Evolutionary conservation across 2,113 vertebrate species (phyloP).

Genomic region (Miniopterus natalensis): DNA sequence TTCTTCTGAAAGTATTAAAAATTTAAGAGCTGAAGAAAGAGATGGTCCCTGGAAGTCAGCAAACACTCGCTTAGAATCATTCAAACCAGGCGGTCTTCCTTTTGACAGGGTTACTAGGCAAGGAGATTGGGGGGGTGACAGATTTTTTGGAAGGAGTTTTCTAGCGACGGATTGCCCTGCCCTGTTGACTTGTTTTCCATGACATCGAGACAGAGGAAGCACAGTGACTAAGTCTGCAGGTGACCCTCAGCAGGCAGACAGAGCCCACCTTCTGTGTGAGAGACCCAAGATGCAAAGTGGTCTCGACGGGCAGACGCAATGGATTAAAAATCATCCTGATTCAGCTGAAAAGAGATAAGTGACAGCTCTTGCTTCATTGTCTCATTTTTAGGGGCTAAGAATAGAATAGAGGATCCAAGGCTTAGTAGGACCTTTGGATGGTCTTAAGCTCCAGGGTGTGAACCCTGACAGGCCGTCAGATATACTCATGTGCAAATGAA

Average conservation of each 20-base stretch:
- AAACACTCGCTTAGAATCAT: background rate
- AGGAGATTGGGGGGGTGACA: background rate
- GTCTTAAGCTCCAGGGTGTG: fast-evolving
- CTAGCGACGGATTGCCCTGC: background rate
- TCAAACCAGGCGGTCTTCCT: background rate
- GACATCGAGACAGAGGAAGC: background rate
- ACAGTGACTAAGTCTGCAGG: background rate
- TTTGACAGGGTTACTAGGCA: background rate
- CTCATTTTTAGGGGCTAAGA: background rate
- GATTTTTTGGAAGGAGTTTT: background rate
- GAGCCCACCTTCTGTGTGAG: background rate
- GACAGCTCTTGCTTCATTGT: background rate
- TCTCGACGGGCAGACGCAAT: background rate
- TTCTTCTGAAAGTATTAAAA: background rate
- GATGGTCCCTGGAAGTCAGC: background rate
- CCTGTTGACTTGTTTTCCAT: background rate
- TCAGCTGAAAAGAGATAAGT: background rate
- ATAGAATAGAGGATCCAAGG: background rate
- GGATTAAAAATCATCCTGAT: background rate
- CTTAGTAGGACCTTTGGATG: background rate
- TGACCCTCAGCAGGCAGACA: background rate
- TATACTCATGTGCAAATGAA: background rate
- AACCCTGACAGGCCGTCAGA: background rate
- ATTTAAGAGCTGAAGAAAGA: slow-evolving; percentile 23
- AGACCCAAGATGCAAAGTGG: background rate